Percentiles rank a stretch among this genome's conserved stretches.
These are phyloP conservation scores for Crematogaster levior DNA, from an alignment of 2,888 invertebrate genomes.

Conservation along the genomic window DNA sequence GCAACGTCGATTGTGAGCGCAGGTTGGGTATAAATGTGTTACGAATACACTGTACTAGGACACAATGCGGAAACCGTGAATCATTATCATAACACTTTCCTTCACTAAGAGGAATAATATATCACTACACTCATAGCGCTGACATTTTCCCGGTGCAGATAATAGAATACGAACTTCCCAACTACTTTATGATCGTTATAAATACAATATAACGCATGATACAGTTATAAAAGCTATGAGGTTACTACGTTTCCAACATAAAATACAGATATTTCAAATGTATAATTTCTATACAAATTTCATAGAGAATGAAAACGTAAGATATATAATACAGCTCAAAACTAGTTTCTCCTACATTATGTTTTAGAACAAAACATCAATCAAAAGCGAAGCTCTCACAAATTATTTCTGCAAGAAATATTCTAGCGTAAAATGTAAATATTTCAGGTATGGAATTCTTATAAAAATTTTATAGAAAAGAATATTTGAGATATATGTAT, in stretches of 20 bases:
- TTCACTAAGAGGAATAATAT: slow-evolving; percentile 8
- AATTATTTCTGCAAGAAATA: neutral
- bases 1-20: neutral
- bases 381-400: neutral
- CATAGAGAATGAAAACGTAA: neutral
- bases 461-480: neutral
- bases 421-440: neutral
- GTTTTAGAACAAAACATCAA: slow-evolving; percentile 4
- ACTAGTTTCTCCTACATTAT: neutral
- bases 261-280: neutral
- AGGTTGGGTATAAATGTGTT: neutral
- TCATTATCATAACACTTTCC: slow-evolving; percentile 40
- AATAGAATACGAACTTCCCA: slow-evolving; percentile 6
- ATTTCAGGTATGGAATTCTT: neutral
- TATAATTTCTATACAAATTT: neutral
- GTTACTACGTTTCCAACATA: neutral
- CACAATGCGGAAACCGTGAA: slow-evolving; percentile 23
- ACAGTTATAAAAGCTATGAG: slow-evolving; percentile 6
- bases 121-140: slow-evolving; percentile 9
- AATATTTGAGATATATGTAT: neutral
- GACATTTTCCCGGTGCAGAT: slow-evolving; percentile 24
- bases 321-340: neutral
- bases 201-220: neutral
- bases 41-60: neutral
- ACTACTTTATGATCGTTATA: slow-evolving; percentile 27